Evolutionary conservation across 2,888 invertebrate species (phyloP), one percentile per base, ranked within the genome.

Genomic region (Drosophila ezoana): DNA sequence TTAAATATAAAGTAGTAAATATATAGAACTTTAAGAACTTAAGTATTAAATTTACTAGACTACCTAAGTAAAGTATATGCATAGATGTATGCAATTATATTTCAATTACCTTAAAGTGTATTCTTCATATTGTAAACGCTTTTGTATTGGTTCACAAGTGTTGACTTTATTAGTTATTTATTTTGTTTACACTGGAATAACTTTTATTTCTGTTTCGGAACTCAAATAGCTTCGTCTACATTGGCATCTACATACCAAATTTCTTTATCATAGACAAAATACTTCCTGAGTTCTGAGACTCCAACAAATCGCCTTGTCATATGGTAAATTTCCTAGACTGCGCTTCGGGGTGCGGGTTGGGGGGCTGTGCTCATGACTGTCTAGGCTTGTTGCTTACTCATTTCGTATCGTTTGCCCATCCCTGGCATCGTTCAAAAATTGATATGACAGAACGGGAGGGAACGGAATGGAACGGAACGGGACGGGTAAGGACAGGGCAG

Each of bases 381-480:
- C 45, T 74, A 49, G 68, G 62, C 44, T 49, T 51, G 59, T 53
- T 48, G 74, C 60, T 61, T 54, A 54, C 68, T 57, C 49, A 68
- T 54, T 51, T 60, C 41, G 49, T 40, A 58, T 44, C 65, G 73
- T 28, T 60, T 44, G 41, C 58, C 53, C 47, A 53, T 37, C 18
- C 44, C 52, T 40, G 66, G 52, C 37, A 38, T 20, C 23, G 11
- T 20, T 54, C 52, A 54, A 45, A 43, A 62, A 65, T 51, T 79
- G 78, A 72, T 59, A 47, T 68, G 62, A 65, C 63, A 60, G 56
- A 60, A 61, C 60, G 40, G 61, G 13, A 11, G 8, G 33, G 37
- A 32, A 20, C 14, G 58, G 6, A 20, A 28, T 11, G 43, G 9
- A 10, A 18, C 4, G 58, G 10, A 14, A 20, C n/a, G 43, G 9